These are phyloP conservation scores for Eupristina koningsbergeri DNA, from an alignment of 1,140 invertebrate species.

Conservation along the genomic window DNA sequence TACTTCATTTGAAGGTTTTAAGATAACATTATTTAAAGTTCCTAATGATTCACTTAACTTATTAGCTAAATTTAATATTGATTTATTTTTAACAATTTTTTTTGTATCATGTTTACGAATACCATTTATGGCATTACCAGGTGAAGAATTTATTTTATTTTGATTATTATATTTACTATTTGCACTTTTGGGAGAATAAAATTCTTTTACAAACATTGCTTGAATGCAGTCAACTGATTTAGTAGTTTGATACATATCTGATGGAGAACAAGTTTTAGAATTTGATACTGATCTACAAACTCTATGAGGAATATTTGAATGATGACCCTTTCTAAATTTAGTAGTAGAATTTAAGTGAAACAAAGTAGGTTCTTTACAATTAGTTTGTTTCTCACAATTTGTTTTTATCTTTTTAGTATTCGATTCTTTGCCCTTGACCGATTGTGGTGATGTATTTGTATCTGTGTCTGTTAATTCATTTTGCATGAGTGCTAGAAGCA, in stretches of 20 bases:
- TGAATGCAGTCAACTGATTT: conserved; percentile 65
- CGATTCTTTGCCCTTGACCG: conserved; percentile 73
- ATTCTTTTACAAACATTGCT: conserved; percentile 57
- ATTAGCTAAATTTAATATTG: conserved; percentile 54
- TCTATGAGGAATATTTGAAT: conserved; percentile 51
- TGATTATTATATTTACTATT: conserved; percentile 42
- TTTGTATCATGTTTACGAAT: conserved; percentile 44
- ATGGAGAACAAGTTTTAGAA: conserved; percentile 40
- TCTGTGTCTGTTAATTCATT: conserved; percentile 66
- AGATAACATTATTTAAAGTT: conserved; percentile 48
- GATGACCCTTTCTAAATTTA: conserved; percentile 54
- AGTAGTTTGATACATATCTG: conserved; percentile 51
- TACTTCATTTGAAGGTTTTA: conserved; percentile 19
- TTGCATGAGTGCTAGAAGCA: conserved; percentile 76
- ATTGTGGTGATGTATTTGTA: conserved; percentile 67
- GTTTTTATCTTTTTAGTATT: conserved; percentile 65
- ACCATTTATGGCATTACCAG: conserved; percentile 51
- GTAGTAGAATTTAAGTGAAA: conserved; percentile 44
- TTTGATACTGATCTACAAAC: conserved; percentile 51
- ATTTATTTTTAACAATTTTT: conserved; percentile 50
- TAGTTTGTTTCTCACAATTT: conserved; percentile 59
- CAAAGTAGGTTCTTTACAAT: conserved; percentile 48
- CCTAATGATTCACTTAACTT: conserved; percentile 57
- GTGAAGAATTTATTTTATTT: conserved; percentile 42
- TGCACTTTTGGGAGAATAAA: conserved; percentile 30